Conservation (phyloP, 2,113 vertebrate genomes). For the Podiceps cristatus region DNA sequence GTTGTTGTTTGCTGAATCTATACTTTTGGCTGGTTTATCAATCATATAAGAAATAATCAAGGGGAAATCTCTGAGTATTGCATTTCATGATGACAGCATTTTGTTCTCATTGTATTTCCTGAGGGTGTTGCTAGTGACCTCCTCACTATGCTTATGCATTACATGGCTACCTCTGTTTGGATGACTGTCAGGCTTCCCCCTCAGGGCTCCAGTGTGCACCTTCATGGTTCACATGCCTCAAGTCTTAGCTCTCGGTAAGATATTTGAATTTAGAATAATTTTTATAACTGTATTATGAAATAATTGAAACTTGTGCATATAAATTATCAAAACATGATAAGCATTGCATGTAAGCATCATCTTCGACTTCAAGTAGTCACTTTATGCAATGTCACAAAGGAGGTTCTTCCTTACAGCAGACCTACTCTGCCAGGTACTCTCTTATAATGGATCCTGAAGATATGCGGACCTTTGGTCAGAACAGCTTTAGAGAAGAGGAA, state of each 20-base stretch:
- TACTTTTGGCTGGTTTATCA: neutral
- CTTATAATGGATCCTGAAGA: neutral
- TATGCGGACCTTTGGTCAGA: neutral
- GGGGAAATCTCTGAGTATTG: neutral
- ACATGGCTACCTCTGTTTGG: neutral
- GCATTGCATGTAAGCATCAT: neutral
- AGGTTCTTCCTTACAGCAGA: neutral
- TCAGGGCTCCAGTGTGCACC: neutral
- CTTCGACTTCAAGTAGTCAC: neutral
- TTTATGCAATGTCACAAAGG: neutral
- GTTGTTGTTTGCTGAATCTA: neutral
- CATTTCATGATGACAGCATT: neutral
- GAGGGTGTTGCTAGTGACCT: neutral
- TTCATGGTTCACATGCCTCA: neutral
- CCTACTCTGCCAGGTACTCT: neutral
- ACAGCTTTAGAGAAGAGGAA: neutral
- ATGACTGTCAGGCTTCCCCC: neutral
- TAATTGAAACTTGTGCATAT: neutral
- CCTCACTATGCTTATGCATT: neutral
- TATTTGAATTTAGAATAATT: neutral
- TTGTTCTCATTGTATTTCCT: neutral
- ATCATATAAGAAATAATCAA: neutral
- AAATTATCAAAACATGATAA: neutral
- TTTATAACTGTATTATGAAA: neutral
- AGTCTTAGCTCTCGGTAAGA: neutral